Percentiles rank a stretch among this genome's conserved stretches.
These are phyloP conservation scores for Lasioglossum villosulum DNA, from an alignment of 2,888 invertebrate species.

Conservation along the genomic window DNA sequence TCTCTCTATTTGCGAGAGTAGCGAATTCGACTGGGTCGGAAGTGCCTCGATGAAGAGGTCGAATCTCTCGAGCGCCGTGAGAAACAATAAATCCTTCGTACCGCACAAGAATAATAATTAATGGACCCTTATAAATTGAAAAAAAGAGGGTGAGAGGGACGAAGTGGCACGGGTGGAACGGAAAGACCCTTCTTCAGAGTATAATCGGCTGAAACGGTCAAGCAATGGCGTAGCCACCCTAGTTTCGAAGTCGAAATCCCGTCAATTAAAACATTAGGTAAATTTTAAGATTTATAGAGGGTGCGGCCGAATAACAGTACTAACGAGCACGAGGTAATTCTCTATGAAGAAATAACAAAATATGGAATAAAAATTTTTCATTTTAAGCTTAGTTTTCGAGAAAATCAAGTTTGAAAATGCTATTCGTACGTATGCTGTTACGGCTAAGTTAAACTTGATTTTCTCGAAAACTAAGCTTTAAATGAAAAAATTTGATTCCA, in stretches of 20 bases:
- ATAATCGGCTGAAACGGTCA: constrained; percentile 3
- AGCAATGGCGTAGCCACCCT: not conserved
- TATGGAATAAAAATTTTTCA: too few relatives aligned
- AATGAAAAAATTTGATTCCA: too few relatives aligned
- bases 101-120: constrained; percentile 11
- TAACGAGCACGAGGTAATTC: too few relatives aligned
- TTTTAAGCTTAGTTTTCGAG: too few relatives aligned
- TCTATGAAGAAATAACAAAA: too few relatives aligned
- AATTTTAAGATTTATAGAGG: too few relatives aligned
- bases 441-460: too few relatives aligned
- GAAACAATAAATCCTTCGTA: constrained; percentile 11
- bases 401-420: too few relatives aligned
- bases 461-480: too few relatives aligned
- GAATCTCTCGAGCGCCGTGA: not conserved
- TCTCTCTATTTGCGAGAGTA: not conserved
- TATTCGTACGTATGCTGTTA: too few relatives aligned
- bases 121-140: constrained; percentile 8
- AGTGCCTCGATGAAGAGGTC: constrained; percentile 1
- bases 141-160: not conserved
- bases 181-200: not conserved
- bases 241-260: not conserved
- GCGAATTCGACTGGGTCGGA: not conserved
- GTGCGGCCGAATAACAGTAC: too few relatives aligned
- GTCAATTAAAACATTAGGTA: not conserved
- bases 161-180: not conserved